These are phyloP conservation scores for Tricholauxania praeusta DNA, from an alignment of 2,888 invertebrate species.

Conservation along the genomic window DNA sequence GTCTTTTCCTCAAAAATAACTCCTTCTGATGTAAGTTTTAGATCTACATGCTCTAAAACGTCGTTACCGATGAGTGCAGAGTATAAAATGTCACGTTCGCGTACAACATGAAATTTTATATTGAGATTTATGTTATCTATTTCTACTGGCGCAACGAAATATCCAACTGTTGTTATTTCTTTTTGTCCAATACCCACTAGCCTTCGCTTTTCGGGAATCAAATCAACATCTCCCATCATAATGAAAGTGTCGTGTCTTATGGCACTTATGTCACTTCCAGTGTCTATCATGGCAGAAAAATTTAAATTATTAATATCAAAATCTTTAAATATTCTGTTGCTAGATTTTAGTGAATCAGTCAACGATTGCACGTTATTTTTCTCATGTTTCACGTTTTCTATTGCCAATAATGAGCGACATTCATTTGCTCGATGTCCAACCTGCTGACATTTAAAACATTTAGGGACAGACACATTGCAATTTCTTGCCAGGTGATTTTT, in stretches of 20 bases:
- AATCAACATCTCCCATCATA: slow-evolving; percentile 13
- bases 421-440: no score
- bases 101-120: slow-evolving; percentile 25
- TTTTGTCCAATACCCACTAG: slow-evolving; percentile 17
- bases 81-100: slow-evolving; percentile 26
- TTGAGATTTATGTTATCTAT: slow-evolving; percentile 8
- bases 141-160: slow-evolving; percentile 1
- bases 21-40: not conserved
- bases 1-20: slow-evolving; percentile 2
- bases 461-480: no score
- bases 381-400: no score
- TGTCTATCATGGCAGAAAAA: not conserved
- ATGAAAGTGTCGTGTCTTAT: slow-evolving; percentile 28
- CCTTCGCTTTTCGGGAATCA: slow-evolving; percentile 15
- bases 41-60: slow-evolving; percentile 1
- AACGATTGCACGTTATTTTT: no score
- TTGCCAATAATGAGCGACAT: no score
- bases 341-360: no score
- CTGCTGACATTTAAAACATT: not conserved
- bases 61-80: slow-evolving; percentile 7
- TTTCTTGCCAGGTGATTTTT: no score
- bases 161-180: slow-evolving; percentile 30
- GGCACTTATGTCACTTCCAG: slow-evolving; percentile 24
- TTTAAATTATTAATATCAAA: no score
- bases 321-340: no score